Base-by-base conservation (phyloP, 2,888 invertebrate species). In the Drosophila eohydei region DNA sequence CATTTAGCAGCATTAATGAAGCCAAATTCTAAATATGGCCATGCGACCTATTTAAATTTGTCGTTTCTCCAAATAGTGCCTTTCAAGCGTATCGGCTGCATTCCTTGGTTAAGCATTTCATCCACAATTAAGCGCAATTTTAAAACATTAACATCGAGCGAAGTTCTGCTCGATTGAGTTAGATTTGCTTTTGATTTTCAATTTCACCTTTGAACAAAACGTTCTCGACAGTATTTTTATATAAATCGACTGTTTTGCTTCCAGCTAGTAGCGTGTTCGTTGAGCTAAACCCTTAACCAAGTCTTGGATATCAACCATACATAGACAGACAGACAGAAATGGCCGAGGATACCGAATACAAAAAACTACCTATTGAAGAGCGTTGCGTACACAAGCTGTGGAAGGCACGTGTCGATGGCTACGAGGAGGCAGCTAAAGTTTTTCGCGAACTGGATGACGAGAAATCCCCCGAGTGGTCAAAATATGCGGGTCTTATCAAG, bases 351-450 rank as follows among this genome's bases (percentile, higher is more conserved):
- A 97, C 96, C 77, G 97, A 97, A 93, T 97, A 96, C 91, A 95
- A 96, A 85, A 97, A 97, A 93, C 93, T 97, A 74, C 95, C 97
- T 0, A 94, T 97, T 51, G 98, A 99, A 80, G 98, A 99, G 67
- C 95, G 97, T 92, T 97, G 97, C 92, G 95, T 96, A 16, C 98
- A 99, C 93, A 99, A 98, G 94, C 93, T 96, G 63, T 99, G 99
- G 99, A 98, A 98, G 93, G 99, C 98, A 5, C 95, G 99, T 78
- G 95, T 98, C 2, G 96, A 96, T 79, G 99, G 98, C 0, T 99
- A 98, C 88, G 98, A 98, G 92, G 98, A 98, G 92, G 97, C 97
- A 0, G 95, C 96, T 8, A 98, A 97, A 92, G 94, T 97, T 16
- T 98, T 99, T 93, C 95, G 95, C 77, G 96, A 96, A 90, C 96